Base-by-base conservation (phyloP, 1,140 invertebrate species). In the Augochlora pura region DNA sequence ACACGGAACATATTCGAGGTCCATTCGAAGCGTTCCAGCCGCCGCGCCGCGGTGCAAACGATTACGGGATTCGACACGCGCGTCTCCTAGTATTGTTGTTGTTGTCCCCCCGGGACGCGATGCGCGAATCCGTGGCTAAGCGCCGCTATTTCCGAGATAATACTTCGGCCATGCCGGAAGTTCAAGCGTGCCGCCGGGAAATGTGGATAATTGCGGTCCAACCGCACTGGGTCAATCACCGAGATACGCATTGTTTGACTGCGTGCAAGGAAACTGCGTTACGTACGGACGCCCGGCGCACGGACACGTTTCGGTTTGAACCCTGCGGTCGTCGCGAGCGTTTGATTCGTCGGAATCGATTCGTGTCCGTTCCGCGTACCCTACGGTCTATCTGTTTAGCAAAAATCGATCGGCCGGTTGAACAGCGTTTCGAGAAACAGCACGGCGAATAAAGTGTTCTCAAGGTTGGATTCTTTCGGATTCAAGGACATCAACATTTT, bases 131-230 rank as follows among this genome's bases (percentile, higher is more conserved):
- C 21, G 64, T 8, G 69, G 79, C 66, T 23, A 21, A 32, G 59
- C 52, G 39, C 21, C 25, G 66, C 59, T 38, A 66, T 66, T 80
- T 76, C 71, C 81, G 70, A 75, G 71, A 75, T 69, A 80, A 82
- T 82, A 82, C 80, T 75, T 80, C 65, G 52, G 39, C 65, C 68
- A 72, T 62, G 54, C 67, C 76, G 80, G 42, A 82, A 79, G 57
- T 64, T 57, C 68, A 57, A 32, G 21, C 46, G 32, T 25, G 62
- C 23, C 23, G 14, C 49, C 4, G n/a, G 52, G 75, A 67, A 84
- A 83, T 69, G 68, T 49, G 46, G 64, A 80, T 59, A 73, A 27
- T 54, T 71, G 49, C 60, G 46, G 23, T 10, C 49, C 66, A 39
- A 77, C 42, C 23, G 32, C 62, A 80, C 23, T 52, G 39, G 62